Evolutionary conservation across 2,113 vertebrate species (phyloP), one percentile per base, ranked within the genome.

Genomic region (Chinchilla lanigera): DNA sequence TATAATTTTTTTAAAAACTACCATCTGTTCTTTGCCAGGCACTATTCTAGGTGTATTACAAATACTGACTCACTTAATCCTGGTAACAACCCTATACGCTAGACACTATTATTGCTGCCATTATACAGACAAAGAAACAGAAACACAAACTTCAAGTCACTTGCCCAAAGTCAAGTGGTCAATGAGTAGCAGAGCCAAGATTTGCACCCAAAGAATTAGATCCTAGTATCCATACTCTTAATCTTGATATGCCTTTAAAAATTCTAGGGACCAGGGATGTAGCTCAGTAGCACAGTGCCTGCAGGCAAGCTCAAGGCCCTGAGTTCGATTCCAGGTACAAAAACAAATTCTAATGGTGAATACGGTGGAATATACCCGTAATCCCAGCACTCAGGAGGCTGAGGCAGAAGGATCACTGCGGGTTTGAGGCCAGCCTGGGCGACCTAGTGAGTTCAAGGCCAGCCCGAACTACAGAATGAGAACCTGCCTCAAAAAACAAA

Each of bases 1-100:
- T 87, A 67, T 28, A 30, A 26, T 35, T 44, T 85, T 77, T 13
- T 0, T 1, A 38, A 88, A 50, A 61, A 47, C 38, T 92, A 86
- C 38, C 56, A 78, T 5, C 73, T 75, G 33, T 17, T 69, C 50
- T 63, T 52, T 88, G 47, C 35, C 77, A 94, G 28, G 38, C 56
- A 90, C 20, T 83, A 69, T n/a, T 87, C 35, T 17, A 84, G 20
- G 17, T 92, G 5, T 89, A 90, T 84, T 50, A 83, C 13, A 88
- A 96, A 67, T 91, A 91, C 38, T 83, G 54, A 84, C 63, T 87
- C 38, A 91, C 60, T 84, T 94, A 84, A 61, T 85, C 41, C 33
- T 84, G 60, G 17, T 67, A 85, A 77, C 28, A 41, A 60, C 28
- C 33, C 86, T 85, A 71, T 7, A 41, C 0, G 54, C 35, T 67